phyloP scores from a whole-genome alignment of 2,888 invertebrate species.

The Campoplex nolae region DNA sequence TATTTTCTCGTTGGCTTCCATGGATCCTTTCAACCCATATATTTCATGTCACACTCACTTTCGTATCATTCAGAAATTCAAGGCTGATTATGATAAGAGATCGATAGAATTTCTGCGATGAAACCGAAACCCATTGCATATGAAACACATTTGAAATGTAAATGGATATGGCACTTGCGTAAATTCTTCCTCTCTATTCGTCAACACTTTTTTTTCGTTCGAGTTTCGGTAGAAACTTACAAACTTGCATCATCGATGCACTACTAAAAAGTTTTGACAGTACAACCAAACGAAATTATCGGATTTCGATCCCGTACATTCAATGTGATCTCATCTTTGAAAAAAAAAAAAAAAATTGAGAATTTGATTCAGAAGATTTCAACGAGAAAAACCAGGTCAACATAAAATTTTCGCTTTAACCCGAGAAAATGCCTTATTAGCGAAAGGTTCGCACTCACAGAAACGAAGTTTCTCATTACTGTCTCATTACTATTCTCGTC shows the following conservation, averaged over 20 bases:
- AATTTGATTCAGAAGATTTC: slow-evolving; percentile 71
- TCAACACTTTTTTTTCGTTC: slow-evolving; percentile 85
- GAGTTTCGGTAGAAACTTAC: slow-evolving; percentile 85
- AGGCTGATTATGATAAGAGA: slow-evolving; percentile 80
- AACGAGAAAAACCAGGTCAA: slow-evolving; percentile 61
- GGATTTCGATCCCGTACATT: slow-evolving; percentile 70
- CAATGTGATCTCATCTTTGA: slow-evolving; percentile 74
- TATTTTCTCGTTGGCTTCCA: slow-evolving; percentile 76
- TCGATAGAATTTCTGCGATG: slow-evolving; percentile 69
- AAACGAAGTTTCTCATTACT: slow-evolving; percentile 65
- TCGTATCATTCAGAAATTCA: slow-evolving; percentile 83
- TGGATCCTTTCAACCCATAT: slow-evolving; percentile 71
- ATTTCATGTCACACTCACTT: slow-evolving; percentile 71
- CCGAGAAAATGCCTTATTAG: slow-evolving; percentile 72
- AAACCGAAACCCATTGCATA: slow-evolving; percentile 67
- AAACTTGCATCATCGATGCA: slow-evolving; percentile 80
- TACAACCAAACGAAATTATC: slow-evolving; percentile 57
- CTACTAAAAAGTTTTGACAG: slow-evolving; percentile 38
- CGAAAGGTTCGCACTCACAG: slow-evolving; percentile 67
- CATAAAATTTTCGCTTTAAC: slow-evolving; percentile 74
- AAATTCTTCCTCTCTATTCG: slow-evolving; percentile 85
- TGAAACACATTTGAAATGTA: slow-evolving; percentile 72
- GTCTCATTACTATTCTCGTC: too few species aligned
- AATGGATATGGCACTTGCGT: slow-evolving; percentile 79
- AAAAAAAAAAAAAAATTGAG: slow-evolving; percentile 44